Evolutionary conservation across 2,888 invertebrate genomes (phyloP), one percentile per base, ranked within the genome.

Genomic region (Ectemnius lituratus): DNA sequence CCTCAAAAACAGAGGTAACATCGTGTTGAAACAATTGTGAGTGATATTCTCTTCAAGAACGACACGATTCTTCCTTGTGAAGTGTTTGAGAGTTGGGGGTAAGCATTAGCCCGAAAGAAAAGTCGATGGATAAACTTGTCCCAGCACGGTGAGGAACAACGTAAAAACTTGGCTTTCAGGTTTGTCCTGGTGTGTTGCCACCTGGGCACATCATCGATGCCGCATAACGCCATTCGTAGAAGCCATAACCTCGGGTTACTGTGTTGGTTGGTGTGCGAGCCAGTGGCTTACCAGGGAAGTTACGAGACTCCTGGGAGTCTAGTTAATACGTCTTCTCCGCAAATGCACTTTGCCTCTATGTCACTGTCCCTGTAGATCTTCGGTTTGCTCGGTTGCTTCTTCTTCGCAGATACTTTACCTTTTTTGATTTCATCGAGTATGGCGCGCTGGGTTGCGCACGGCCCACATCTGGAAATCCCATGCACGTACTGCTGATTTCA

Each of bases 401-500:
- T 67, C 66, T 16, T 11, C 52, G 0, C 52, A 14, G 5, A 4
- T 0, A 65, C 56, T 65, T 23, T 70, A 72, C 73, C 62, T 70
- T 65, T 63, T 60, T 65, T 62, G 20, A 13, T 16, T 23, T 63
- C 59, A 8, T 46, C 49, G 23, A 2, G 23, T 23, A 23, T 23
- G 23, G 23, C n/a, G n/a, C n/a, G n/a, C 16, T 45, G 49, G 4
- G 4, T 16, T 52, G 52, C 16, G n/a, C 16, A 11, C n/a, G 49
- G 47, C 2, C 52, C 58, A n/a, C 18, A 58, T 37, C 61, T 70
- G 66, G 69, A 80, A 83, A 84, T 82, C 82, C 85, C 71, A 80
- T 79, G 84, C 88, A 87, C 88, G 87, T 88, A 87, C 84, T 84
- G 88, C 87, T 88, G 89, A 89, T 89, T 88, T 88, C 87, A 87